phyloP scores from a whole-genome alignment of 2,797 vertebrate species.

The Pangasius djambal region DNA sequence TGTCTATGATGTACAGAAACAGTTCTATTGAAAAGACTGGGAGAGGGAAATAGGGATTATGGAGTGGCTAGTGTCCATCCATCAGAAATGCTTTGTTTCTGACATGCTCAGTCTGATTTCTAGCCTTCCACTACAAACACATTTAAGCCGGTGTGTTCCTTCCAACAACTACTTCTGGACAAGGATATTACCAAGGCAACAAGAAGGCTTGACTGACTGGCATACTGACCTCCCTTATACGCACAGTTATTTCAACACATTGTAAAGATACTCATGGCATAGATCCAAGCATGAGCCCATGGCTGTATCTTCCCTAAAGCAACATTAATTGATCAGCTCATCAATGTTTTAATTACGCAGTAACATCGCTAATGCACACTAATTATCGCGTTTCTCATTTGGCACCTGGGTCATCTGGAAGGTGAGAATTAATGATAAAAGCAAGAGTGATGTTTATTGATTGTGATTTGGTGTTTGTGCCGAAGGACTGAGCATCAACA shows the following conservation, averaged over 20 bases:
- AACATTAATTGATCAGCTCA: neutral
- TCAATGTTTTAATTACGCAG: neutral
- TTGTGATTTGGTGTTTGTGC: neutral
- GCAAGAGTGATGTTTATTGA: neutral
- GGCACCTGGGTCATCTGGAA: constrained; percentile 21
- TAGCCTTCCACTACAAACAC: neutral
- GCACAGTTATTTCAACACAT: neutral
- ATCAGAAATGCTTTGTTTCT: neutral
- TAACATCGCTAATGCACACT: constrained; percentile 8
- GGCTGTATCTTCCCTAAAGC: neutral
- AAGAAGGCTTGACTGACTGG: neutral
- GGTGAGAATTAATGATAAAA: constrained; percentile 13
- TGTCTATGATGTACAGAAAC: neutral
- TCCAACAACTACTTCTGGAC: neutral
- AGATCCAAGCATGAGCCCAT: neutral
- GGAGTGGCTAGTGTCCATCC: neutral
- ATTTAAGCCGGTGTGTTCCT: neutral
- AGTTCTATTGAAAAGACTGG: neutral
- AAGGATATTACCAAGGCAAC: constrained; percentile 10
- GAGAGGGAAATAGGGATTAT: neutral
- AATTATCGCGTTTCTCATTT: constrained; percentile 1
- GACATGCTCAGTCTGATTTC: neutral
- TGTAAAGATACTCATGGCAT: neutral
- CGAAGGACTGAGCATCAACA: neutral
- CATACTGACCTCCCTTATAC: neutral